phyloP scores from a whole-genome alignment of 1,140 invertebrate species.

The Drosophila yakuba region DNA sequence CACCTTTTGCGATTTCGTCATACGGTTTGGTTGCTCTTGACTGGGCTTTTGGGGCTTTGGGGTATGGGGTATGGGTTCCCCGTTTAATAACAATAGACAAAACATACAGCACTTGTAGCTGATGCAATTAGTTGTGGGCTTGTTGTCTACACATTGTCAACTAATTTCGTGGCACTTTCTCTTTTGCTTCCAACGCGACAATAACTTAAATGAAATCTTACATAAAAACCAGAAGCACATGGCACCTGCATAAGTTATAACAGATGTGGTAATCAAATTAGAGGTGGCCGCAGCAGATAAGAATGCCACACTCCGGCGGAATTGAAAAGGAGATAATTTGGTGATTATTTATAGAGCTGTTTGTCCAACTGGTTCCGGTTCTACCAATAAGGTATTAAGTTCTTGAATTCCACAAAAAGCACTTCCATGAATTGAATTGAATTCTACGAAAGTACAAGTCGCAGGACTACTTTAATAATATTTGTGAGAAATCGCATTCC shows the following conservation, averaged over 20 bases:
- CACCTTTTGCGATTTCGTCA: conserved; percentile 62
- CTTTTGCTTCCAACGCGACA: conserved; percentile 11
- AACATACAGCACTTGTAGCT: conserved; percentile 38
- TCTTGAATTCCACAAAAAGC: neutral
- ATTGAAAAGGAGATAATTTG: neutral
- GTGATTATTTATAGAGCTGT: conserved; percentile 6
- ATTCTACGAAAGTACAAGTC: neutral
- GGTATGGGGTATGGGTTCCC: conserved; percentile 10
- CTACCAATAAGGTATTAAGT: neutral
- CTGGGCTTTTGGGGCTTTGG: conserved; percentile 15
- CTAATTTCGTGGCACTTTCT: conserved; percentile 44
- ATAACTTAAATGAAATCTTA: conserved; percentile 29
- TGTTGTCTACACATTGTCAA: conserved; percentile 40
- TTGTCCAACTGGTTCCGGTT: neutral
- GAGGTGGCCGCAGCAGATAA: conserved; percentile 1
- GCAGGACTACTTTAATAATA: neutral
- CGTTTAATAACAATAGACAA: conserved; percentile 49
- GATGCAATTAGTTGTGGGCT: conserved; percentile 50
- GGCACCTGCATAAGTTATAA: conserved; percentile 21
- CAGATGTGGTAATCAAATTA: conserved; percentile 45
- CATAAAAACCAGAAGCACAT: conserved; percentile 29
- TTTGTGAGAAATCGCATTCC: neutral
- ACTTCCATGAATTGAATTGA: neutral
- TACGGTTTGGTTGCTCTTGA: conserved; percentile 44
- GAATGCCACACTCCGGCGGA: neutral